Percentiles rank a stretch among this genome's conserved stretches.
Evolutionary conservation across 2,888 invertebrate species (phyloP).

Genomic region (Plebejus melissa): DNA sequence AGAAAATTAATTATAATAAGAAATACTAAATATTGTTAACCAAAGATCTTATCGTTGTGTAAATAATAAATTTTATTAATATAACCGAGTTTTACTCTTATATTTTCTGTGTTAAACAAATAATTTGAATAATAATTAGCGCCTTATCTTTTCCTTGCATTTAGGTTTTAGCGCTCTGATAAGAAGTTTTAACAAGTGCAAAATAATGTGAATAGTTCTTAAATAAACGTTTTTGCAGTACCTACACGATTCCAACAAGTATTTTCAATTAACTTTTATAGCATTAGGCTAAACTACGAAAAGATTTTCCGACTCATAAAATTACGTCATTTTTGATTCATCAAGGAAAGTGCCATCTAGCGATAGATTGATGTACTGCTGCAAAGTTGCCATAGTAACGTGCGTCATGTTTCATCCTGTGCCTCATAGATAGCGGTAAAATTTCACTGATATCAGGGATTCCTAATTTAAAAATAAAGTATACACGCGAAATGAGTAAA

Average conservation of each 20-base stretch:
- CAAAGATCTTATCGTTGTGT: constrained; percentile 18
- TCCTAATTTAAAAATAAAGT: not conserved
- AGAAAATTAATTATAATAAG: not conserved
- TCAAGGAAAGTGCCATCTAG: not conserved
- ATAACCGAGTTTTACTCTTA: not conserved
- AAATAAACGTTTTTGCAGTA: not conserved
- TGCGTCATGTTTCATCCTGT: not conserved
- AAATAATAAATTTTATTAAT: not conserved
- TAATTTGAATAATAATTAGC: not conserved
- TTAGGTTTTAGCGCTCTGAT: not conserved
- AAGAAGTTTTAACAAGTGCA: not conserved
- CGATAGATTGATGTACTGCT: not conserved
- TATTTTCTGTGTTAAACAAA: not conserved
- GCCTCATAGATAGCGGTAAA: not conserved
- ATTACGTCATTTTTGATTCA: not conserved
- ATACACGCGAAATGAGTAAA: not conserved
- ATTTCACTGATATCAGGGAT: too few relatives aligned
- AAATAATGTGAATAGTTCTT: not conserved
- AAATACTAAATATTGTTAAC: constrained; percentile 3
- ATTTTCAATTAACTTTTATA: not conserved
- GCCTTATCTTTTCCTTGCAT: not conserved
- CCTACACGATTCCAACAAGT: not conserved
- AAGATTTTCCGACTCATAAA: not conserved
- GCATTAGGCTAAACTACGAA: not conserved
- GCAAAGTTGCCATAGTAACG: not conserved